Evolutionary conservation across 2,888 invertebrate species (phyloP).

Genomic region (Falcaria lacertinaria): DNA sequence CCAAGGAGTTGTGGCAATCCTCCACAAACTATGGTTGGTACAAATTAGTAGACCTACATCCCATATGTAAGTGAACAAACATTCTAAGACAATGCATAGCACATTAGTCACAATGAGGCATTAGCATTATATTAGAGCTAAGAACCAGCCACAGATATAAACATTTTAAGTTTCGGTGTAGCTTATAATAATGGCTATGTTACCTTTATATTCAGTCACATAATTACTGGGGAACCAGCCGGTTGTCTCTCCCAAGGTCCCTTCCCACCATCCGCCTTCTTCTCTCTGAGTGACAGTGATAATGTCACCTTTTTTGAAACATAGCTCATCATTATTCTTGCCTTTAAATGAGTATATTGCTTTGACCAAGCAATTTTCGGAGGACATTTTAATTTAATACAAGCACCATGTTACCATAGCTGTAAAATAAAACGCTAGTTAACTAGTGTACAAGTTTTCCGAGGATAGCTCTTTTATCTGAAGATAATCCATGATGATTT

Average conservation of each 20-base stretch:
- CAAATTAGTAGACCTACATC: too few relatives aligned
- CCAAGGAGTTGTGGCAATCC: too few relatives aligned
- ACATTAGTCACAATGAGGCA: too few relatives aligned
- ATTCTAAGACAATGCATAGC: too few relatives aligned
- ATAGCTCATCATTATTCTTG: slow-evolving; percentile 98
- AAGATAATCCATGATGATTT: neutral
- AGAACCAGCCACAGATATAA: too few relatives aligned
- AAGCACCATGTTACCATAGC: slow-evolving; percentile 50
- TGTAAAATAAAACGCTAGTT: slow-evolving; percentile 17
- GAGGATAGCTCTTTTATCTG: neutral
- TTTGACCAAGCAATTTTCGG: slow-evolving; percentile 86
- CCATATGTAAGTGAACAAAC: too few relatives aligned
- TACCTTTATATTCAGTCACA: slow-evolving; percentile 92
- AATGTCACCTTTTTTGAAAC: slow-evolving; percentile 96
- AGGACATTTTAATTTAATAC: slow-evolving; percentile 69
- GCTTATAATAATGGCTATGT: slow-evolving; percentile 3
- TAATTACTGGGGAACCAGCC: slow-evolving; percentile 99
- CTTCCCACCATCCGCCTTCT: slow-evolving; percentile 99
- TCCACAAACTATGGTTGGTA: too few relatives aligned
- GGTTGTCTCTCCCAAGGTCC: slow-evolving; percentile 95
- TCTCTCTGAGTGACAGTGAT: slow-evolving; percentile 97
- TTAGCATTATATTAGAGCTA: too few relatives aligned
- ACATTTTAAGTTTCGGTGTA: too few relatives aligned
- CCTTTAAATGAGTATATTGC: slow-evolving; percentile 97
- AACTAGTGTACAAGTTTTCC: neutral